Evolutionary conservation across 2,113 vertebrate species (phyloP), one percentile per base, ranked within the genome.

Genomic region (Ardeotis arabs): DNA sequence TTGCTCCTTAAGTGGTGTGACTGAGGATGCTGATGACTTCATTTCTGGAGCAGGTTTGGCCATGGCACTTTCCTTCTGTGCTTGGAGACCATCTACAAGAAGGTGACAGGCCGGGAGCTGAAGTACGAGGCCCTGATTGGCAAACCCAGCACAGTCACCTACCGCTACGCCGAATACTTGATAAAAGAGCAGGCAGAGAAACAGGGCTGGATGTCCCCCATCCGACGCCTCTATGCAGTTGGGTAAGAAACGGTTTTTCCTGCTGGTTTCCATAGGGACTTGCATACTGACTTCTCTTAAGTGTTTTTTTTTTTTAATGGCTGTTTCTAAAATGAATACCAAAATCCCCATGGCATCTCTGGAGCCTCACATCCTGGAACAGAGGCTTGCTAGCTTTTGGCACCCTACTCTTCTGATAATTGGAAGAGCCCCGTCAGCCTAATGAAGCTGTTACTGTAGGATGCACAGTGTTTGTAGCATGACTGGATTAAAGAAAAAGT

Each of bases 1-100:
- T 84, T 67, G 56, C 56, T 74, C 2, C 56, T 3, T 7, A 97
- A 59, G 97, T 96, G 93, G 94, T 97, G 17, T 98, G 33, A 44
- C 90, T 22, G 35, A 17, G 27, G 68, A 25, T 72, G 23, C 59
- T 81, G 56, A 95, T 53, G 19, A 33, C 16, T 28, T 85, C 53
- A 67, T 84, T 76, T 76, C 84, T 74, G 89, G 52, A 82, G 70
- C 95, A 99, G 99, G 98, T 99, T 99, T 94, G 99, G 99, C 87
- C 99, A 99, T 0, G 99, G 99, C 56, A 99, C 99, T 93, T 99
- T 99, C 90, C 98, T 99, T 41, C 98, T 99, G 41, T 99, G 99
- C 95, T 91, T 99, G 96, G 99, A 99, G 96, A 98, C 90, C 90
- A 97, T 99, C 90, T 99, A 99, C 96, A 99, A 97, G 97, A 99